Evolutionary conservation across 2,888 invertebrate species (phyloP), one percentile per base, ranked within the genome.

Genomic region (Drosophila mulleri): DNA sequence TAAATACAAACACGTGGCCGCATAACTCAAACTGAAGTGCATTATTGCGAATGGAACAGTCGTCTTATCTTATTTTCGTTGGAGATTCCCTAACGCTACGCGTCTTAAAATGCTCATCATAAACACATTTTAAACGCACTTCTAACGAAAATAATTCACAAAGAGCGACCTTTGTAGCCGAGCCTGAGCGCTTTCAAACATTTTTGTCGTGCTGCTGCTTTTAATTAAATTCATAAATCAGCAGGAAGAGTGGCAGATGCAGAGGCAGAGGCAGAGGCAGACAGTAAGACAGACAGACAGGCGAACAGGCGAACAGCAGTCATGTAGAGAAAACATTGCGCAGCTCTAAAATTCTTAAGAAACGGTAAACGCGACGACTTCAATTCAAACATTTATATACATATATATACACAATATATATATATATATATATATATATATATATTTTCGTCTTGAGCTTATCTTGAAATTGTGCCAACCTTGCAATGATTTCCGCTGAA

Each of bases 201-300:
- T 69, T 80, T 72, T 80, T 78, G 83, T 78, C 83, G 78, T 78
- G 75, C 75, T 82, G 80, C 72, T 67, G 80, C 83, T 89, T 86
- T 86, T 86, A 86, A 86, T 86, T 89, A 89, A 86, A 86, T 86
- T 86, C 90, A 86, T 86, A 86, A 86, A 86, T 86, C 86, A 86
- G 78, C 86, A 66, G 67, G 44, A 48, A 37, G 54, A 37, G 53
- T 14, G 26, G 7, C 11, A 53, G 23, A n/a, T n/a, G n/a, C n/a
- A n/a, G n/a, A n/a, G n/a, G n/a, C n/a, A n/a, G n/a, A n/a, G n/a
- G n/a, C n/a, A n/a, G n/a, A 48, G 37, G 23, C 8, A 26, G 44
- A 9, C 41, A 41, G 18, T 9, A 4, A 9, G 53, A 16, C 50
- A 16, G 2, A 6, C 14, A 39, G 37, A 39, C 37, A 14, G 16